Evolutionary conservation across 2,797 vertebrate species (phyloP).

Genomic region (Ispidina picta): DNA sequence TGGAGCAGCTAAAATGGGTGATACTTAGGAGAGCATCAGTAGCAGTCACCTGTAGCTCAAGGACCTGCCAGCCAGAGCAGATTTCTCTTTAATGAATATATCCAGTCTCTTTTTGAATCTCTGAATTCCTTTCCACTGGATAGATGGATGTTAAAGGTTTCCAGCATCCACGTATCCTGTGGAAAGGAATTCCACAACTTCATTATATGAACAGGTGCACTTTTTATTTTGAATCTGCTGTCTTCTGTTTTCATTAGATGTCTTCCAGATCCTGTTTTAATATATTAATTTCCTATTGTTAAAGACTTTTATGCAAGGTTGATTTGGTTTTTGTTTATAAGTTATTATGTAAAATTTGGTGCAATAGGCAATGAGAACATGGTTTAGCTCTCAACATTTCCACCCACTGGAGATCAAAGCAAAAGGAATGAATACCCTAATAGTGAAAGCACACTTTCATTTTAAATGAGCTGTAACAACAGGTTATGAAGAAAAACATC

Average conservation of each 20-base stretch:
- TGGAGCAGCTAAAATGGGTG: background rate
- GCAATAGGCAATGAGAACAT: background rate
- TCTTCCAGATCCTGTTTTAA: background rate
- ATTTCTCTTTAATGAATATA: background rate
- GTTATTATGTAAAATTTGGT: background rate
- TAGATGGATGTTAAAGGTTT: too few species aligned
- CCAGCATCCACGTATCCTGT: background rate
- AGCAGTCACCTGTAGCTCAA: background rate
- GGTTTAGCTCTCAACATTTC: background rate
- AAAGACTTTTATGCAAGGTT: background rate
- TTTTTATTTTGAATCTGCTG: background rate
- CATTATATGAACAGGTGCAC: accelerated
- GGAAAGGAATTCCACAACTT: background rate
- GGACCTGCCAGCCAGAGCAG: background rate
- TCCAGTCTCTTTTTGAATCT: background rate
- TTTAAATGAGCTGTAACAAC: conserved; percentile 41
- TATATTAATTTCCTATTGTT: background rate
- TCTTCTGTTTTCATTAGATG: background rate
- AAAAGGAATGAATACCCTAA: background rate
- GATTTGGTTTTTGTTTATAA: background rate
- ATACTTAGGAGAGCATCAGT: background rate
- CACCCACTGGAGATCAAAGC: conserved; percentile 17
- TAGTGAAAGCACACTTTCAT: conserved; percentile 12
- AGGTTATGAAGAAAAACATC: conserved; percentile 46
- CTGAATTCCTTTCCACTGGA: background rate